Base-by-base conservation (phyloP, 2,797 vertebrate genomes). In the Sorex maritimensis region DNA sequence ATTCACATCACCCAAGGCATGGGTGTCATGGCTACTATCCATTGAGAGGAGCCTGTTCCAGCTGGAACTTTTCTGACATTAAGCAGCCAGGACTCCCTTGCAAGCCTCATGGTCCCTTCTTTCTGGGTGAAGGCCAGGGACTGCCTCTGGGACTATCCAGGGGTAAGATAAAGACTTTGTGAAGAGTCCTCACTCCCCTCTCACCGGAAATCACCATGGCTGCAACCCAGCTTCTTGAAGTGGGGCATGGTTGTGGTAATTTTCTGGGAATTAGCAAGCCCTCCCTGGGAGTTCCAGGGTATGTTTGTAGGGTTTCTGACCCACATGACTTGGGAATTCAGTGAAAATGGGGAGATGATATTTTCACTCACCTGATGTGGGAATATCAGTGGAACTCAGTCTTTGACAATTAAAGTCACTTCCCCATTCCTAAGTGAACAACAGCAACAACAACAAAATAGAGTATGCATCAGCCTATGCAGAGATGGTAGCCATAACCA, bases 21-120 rank as follows among this genome's bases (percentile, higher is more conserved):
- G 46, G 38, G 10, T 17, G 14, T 10, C 21, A 38, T 5, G 24
- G 61, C 12, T 61, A 21, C 24, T 78, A 34, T 46, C 38, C 55
- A 49, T 17, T 44, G 41, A 81, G 24, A 86, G 78, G 41, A 83
- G 41, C 41, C n/a, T 7, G 82, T n/a, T 71, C 49, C 13, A 73
- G 79, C 6, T 41, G 4, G 0, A 2, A 61, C 44, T 6, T 0
- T 30, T 44, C 58, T 3, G 12, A n/a, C 30, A 19, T 30, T 2
- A n/a, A 52, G n/a, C 34, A 88, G 83, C 19, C 8, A 72, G 23
- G 49, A n/a, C 52, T 65, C 67, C 15, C 65, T 0, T n/a, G 55
- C 34, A 34, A 34, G 34, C 80, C 28, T 80, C 83, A 67, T 28
- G 21, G 21, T 0, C 21, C 12, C 68, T 26, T 13, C 58, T 77